phyloP scores from a whole-genome alignment of 2,113 vertebrate genomes.

The Apaloderma vittatum region DNA sequence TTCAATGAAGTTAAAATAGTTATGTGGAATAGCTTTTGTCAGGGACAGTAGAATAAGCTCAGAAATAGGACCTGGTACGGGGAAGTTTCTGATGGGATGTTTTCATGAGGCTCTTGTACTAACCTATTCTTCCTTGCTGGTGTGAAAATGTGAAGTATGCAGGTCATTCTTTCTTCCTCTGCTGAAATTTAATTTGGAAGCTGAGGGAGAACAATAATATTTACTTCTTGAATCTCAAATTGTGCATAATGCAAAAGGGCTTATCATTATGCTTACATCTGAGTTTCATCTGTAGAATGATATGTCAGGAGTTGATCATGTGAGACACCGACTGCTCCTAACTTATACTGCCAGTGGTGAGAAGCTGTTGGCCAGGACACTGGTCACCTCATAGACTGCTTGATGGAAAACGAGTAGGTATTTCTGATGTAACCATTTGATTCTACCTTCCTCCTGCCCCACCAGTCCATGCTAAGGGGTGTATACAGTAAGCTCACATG shows the following conservation, averaged over 20 bases:
- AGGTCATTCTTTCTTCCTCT: neutral
- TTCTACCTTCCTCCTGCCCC: neutral
- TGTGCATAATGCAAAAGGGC: neutral
- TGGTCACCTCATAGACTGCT: neutral
- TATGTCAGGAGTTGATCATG: neutral
- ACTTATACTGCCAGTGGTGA: rapidly evolving
- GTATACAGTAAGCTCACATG: rapidly evolving
- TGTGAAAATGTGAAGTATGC: neutral
- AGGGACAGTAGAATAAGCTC: neutral
- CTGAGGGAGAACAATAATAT: neutral
- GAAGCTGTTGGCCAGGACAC: too few species aligned
- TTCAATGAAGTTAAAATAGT: neutral
- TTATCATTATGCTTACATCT: neutral
- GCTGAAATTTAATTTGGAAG: neutral
- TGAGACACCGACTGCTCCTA: neutral
- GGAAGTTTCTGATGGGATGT: neutral
- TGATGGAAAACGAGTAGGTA: neutral
- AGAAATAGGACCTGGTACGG: neutral
- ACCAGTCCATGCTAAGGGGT: neutral
- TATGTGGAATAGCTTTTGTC: neutral
- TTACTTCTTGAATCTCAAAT: neutral
- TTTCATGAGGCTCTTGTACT: neutral
- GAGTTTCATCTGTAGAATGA: neutral
- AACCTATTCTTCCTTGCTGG: neutral
- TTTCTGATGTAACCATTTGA: neutral